These are phyloP conservation scores for Troglohyphantes excavatus DNA, from an alignment of 2,888 invertebrate species.

Conservation along the genomic window DNA sequence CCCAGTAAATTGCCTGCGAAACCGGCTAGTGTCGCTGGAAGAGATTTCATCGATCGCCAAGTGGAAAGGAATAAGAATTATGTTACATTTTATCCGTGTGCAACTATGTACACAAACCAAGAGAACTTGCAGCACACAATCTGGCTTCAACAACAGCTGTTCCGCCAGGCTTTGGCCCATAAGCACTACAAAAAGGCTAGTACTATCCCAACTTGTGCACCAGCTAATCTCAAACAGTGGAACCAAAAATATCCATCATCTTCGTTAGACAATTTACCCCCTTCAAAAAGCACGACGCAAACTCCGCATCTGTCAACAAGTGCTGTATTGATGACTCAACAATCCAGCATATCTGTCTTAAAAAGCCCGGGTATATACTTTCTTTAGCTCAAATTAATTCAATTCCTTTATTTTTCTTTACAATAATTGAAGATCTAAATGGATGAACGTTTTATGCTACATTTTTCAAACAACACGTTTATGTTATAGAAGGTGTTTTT, in stretches of 20 bases:
- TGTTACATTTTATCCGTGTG: slow-evolving; percentile 82
- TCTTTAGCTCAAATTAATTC: no score
- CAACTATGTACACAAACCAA: slow-evolving; percentile 88
- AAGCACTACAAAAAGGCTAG: slow-evolving; percentile 78
- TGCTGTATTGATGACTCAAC: slow-evolving; percentile 16
- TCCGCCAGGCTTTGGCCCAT: slow-evolving; percentile 82
- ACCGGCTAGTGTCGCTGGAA: slow-evolving; percentile 57
- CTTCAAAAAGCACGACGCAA: slow-evolving; percentile 25
- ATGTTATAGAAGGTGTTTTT: no score
- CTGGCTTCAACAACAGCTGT: slow-evolving; percentile 87
- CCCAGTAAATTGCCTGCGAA: slow-evolving; percentile 62
- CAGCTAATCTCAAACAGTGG: slow-evolving; percentile 62
- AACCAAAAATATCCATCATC: slow-evolving; percentile 70
- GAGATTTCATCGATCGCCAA: slow-evolving; percentile 65
- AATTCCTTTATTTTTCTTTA: no score
- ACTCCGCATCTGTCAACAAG: slow-evolving; percentile 39
- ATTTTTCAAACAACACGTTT: no score
- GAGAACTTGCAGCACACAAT: slow-evolving; percentile 88
- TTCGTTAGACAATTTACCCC: slow-evolving; percentile 62
- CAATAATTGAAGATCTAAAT: no score
- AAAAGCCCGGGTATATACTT: slow-evolving; percentile 64
- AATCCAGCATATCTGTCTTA: slow-evolving; percentile 7
- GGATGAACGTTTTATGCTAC: no score
- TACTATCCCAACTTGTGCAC: slow-evolving; percentile 72
- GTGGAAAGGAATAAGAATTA: slow-evolving; percentile 73